Evolutionary conservation across 2,888 invertebrate genomes (phyloP), one percentile per base, ranked within the genome.

Genomic region (Leptogaster cylindrica): DNA sequence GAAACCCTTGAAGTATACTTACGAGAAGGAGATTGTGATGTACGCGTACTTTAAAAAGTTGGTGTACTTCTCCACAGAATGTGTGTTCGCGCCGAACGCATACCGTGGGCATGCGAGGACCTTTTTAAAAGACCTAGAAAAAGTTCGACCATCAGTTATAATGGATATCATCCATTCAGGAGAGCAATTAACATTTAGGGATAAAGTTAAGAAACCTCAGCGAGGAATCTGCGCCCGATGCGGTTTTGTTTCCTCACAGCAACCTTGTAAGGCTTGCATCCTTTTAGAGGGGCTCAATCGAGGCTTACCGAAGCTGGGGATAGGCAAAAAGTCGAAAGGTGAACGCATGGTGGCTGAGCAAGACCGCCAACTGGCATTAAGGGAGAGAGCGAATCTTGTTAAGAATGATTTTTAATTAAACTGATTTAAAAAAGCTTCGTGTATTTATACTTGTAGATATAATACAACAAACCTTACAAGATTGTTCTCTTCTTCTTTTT

Each of bases 21-120:
- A 97, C 79, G 99, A 99, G 79, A 98, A 98, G 77, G 99, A 99
- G 83, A 99, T 99, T 77, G 99, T 98, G 0, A 95, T 97, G 95
- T 97, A 99, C 82, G 98, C 99, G 0, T 94, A 98, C 78, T 97
- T 93, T 79, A 94, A 95, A 78, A 92, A 93, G 76, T 82, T 99
- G 25, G 90, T 97, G 6, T 99, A 99, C 79, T 99, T 99, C 82
- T 97, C 97, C 2, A 99, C 99, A 0, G 99, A 99, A 81, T 99
- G 99, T 82, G 89, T 96, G 51, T 99, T 97, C 83, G 95, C 98
- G 1, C 99, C 99, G 0, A 96, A 99, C 83, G 97, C 99, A 0
- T 97, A 97, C 79, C 86, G 97, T 75, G 96, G 96, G 0, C 90
- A 96, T 79, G 95, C 95, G 0, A 83, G 97, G 74, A 88, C 92